Conservation (phyloP, 30 jellyfish, hydroid and myxozoan genomes). For the Haliclystus octoradiatus region DNA sequence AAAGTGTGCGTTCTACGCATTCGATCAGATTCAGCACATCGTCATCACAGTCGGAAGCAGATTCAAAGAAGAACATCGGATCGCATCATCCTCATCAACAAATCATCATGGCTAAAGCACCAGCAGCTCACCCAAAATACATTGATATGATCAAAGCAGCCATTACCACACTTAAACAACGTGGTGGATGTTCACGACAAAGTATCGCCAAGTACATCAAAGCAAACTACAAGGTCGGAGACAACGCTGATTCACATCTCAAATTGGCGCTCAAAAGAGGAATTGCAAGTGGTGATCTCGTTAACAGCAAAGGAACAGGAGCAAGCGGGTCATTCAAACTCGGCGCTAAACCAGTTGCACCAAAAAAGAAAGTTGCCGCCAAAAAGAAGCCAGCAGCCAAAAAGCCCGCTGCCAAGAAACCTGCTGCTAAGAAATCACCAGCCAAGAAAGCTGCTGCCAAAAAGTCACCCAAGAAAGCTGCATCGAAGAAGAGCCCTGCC, state of each 20-base stretch:
- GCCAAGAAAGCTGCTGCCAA: slow-evolving; percentile 26
- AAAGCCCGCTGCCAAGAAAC: slow-evolving; percentile 41
- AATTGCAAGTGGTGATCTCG: slow-evolving; percentile 13
- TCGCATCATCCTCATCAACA: neutral
- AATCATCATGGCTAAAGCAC: neutral
- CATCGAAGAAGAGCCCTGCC: slow-evolving; percentile 9
- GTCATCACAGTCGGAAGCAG: neutral
- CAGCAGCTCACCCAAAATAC: slow-evolving; percentile 56
- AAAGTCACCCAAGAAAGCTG: neutral
- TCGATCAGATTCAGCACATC: neutral
- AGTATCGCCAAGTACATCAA: slow-evolving; percentile 51
- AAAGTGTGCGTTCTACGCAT: neutral
- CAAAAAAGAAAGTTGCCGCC: slow-evolving; percentile 30
- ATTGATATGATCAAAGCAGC: slow-evolving; percentile 71
- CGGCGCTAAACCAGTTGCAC: slow-evolving; percentile 22
- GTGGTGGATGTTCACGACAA: slow-evolving; percentile 66
- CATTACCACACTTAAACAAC: slow-evolving; percentile 37
- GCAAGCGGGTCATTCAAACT: slow-evolving; percentile 77
- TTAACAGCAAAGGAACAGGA: slow-evolving; percentile 53
- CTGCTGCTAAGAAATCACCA: slow-evolving; percentile 26
- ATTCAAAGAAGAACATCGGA: neutral
- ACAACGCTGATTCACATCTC: slow-evolving; percentile 34
- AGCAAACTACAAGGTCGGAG: slow-evolving; percentile 54
- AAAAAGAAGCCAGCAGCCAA: neutral
- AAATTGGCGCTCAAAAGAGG: slow-evolving; percentile 59